These are phyloP conservation scores for Seira musarum DNA, from an alignment of 2,888 invertebrate species.

Conservation along the genomic window DNA sequence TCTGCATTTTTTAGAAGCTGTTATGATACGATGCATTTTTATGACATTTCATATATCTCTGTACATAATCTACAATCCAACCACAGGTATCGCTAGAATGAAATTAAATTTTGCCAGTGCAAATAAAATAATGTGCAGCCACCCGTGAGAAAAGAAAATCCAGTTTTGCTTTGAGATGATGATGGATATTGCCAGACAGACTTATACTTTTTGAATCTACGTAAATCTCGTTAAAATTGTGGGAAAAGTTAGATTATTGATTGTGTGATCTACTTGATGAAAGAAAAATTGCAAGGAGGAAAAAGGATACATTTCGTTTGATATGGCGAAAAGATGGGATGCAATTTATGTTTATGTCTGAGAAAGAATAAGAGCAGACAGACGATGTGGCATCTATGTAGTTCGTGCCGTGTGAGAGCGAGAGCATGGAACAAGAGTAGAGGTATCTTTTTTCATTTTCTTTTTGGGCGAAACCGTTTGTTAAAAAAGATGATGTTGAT, in stretches of 20 bases:
- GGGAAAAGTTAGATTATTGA: slow-evolving; percentile 5
- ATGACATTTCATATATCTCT: slow-evolving; percentile 15
- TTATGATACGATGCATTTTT: slow-evolving; percentile 7
- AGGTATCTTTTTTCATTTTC: background rate
- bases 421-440: background rate
- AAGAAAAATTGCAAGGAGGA: background rate
- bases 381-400: background rate
- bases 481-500: background rate
- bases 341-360: slow-evolving; percentile 6
- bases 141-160: slow-evolving; percentile 35
- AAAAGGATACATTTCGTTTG: slow-evolving; percentile 1
- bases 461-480: background rate
- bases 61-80: background rate
- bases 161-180: slow-evolving; percentile 9
- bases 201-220: background rate
- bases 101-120: slow-evolving; percentile 31
- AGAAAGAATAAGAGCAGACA: background rate
- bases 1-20: background rate
- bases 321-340: background rate
- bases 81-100: background rate
- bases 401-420: background rate
- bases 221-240: background rate
- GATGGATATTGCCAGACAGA: background rate
- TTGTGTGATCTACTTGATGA: slow-evolving; percentile 15
- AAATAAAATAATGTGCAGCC: slow-evolving; percentile 46